A percentile compares a stretch with the other conserved stretches of the same genome.
Evolutionary conservation across 2,888 invertebrate species (phyloP).

Genomic region (Lasioglossum villosulum): DNA sequence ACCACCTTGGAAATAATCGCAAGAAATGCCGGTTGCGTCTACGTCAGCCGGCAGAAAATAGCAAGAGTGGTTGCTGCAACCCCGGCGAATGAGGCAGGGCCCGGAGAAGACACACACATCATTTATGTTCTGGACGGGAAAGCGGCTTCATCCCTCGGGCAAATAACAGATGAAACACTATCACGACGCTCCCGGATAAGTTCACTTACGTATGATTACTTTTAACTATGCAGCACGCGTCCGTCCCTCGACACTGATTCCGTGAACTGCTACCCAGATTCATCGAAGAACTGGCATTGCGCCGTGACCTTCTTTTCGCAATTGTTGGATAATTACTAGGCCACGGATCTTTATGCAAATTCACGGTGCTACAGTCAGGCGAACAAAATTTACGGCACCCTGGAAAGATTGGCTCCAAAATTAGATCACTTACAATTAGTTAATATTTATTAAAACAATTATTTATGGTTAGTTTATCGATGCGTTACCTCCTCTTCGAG

Average conservation of each 20-base stretch:
- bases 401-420: too few species aligned
- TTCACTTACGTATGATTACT: slow-evolving; percentile 51
- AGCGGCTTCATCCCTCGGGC: slow-evolving; percentile 1
- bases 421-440: too few species aligned
- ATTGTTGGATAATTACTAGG: not conserved
- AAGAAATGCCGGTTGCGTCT: slow-evolving; percentile 34
- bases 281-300: not conserved
- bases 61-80: slow-evolving; percentile 14
- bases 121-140: slow-evolving; percentile 21
- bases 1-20: slow-evolving; percentile 31
- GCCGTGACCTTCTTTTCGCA: slow-evolving; percentile 1
- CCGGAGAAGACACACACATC: slow-evolving; percentile 9
- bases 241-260: slow-evolving; percentile 12
- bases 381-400: too few species aligned
- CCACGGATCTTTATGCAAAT: not conserved
- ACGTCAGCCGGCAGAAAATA: slow-evolving; percentile 28
- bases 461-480: too few species aligned
- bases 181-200: slow-evolving; percentile 10
- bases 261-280: not conserved
- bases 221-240: slow-evolving; percentile 49
- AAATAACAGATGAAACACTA: slow-evolving; percentile 43
- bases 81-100: not conserved
- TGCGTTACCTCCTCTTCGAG: too few species aligned
- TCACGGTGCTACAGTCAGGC: not conserved
- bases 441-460: not conserved